Percentiles rank a stretch among this genome's conserved stretches.
Conservation (phyloP, 2,113 vertebrate species). For the Tragelaphus strepsiceros region DNA sequence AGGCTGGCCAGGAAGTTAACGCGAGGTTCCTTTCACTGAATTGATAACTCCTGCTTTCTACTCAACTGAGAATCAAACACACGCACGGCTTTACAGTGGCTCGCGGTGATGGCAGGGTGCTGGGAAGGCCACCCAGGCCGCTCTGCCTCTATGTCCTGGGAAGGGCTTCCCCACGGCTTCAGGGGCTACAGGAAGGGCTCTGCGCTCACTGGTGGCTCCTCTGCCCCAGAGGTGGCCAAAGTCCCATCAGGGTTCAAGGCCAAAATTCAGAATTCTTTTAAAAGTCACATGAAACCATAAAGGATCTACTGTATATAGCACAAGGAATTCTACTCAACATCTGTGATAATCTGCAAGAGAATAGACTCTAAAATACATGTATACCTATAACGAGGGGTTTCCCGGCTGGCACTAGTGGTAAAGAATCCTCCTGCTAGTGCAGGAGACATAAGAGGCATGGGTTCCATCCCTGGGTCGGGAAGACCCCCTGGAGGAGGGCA, state of each 20-base stretch:
- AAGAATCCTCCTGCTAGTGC: neutral
- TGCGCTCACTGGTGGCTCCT: fast-evolving
- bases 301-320: neutral
- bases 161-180: neutral
- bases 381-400: fast-evolving
- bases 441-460: neutral
- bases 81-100: fast-evolving
- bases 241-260: neutral
- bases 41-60: neutral
- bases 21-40: neutral
- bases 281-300: neutral
- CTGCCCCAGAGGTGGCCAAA: neutral
- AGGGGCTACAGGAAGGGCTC: neutral
- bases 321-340: no score
- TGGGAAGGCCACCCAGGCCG: fast-evolving
- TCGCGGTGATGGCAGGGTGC: fast-evolving
- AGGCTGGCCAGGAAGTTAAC: neutral
- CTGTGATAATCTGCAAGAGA: neutral
- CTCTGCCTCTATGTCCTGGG: neutral
- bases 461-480: neutral
- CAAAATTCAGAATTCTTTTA: neutral
- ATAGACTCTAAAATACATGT: neutral
- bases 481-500: neutral
- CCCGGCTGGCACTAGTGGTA: neutral
- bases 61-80: neutral